Evolutionary conservation across 2,113 vertebrate species (phyloP).

Genomic region (Empidonax alnorum): DNA sequence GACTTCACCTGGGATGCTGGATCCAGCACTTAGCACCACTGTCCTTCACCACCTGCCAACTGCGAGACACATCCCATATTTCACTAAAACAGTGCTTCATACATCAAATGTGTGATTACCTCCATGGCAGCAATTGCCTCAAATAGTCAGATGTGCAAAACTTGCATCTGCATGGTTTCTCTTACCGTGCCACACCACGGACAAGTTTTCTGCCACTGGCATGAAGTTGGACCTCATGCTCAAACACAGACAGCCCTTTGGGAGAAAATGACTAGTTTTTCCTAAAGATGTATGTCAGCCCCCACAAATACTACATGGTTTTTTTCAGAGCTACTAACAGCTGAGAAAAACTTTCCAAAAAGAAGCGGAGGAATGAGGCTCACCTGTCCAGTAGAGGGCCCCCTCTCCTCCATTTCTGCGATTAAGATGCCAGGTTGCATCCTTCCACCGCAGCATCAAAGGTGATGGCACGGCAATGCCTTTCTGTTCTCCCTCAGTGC

Average conservation of each 20-base stretch:
- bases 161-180: background rate
- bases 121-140: background rate
- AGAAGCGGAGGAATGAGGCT: background rate
- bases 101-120: background rate
- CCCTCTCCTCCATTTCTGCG: background rate
- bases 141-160: background rate
- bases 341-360: background rate
- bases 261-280: background rate
- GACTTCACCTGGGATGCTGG: background rate
- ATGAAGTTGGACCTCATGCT: background rate
- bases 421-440: fast-evolving
- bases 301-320: no score
- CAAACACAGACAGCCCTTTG: background rate
- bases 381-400: background rate
- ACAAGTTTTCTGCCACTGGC: background rate
- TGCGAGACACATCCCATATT: fast-evolving
- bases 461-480: no score
- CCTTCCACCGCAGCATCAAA: background rate
- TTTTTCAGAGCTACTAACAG: background rate
- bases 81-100: background rate
- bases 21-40: no score
- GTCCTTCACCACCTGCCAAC: background rate
- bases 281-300: background rate
- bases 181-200: background rate
- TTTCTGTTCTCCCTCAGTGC: background rate